Base-by-base conservation (phyloP, 2,888 invertebrate genomes). In the Chesias legatella region DNA sequence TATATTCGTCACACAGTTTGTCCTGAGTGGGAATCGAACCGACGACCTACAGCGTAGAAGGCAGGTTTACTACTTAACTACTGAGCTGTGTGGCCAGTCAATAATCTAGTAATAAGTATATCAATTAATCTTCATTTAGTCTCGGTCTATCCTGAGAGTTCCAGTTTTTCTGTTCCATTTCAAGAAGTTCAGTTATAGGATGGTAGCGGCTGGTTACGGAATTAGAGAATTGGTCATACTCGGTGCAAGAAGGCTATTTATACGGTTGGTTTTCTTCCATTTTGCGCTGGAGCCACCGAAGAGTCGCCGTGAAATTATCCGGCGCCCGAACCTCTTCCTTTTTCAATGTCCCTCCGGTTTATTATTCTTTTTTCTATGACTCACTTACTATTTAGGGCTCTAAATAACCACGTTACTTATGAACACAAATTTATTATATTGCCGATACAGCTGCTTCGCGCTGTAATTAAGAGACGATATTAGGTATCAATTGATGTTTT, bases 161-260 rank as follows among this genome's bases (percentile, higher is more conserved):
- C 49, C 33, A 53, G 43, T 49, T 51, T 20, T 26, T 33, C 39
- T 46, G 43, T 49, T 50, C 42, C 49, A 56, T 49, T 50, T 51
- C 38, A 39, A 35, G 38, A 36, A 23, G 13, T 29, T 10, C 47
- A 39, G 43, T 51, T 40, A 48, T 41, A 37, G 42, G 37, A 34
- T 10, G 32, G 37, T 43, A 42, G 24, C 39, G 53, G 48, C 54
- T 44, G 53, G 64, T 63, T 73, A 64, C 70, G 76, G 76, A 81
- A 75, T 83, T 82, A 83, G 82, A 79, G 69, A 69, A 82, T 79
- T 84, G 78, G 78, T 84, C 85, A 85, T 79, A 68, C 74, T 64
- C 58, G 58, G 57, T 64, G 55, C 56, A 55, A 63, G 55, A 62
- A 53, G 60, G 64, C 77, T 83, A 84, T 82, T 82, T 80, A 79